Percentiles rank a stretch among this genome's conserved stretches.
Evolutionary conservation across 2,888 invertebrate species (phyloP).

Genomic region (Nomada lathburiana): DNA sequence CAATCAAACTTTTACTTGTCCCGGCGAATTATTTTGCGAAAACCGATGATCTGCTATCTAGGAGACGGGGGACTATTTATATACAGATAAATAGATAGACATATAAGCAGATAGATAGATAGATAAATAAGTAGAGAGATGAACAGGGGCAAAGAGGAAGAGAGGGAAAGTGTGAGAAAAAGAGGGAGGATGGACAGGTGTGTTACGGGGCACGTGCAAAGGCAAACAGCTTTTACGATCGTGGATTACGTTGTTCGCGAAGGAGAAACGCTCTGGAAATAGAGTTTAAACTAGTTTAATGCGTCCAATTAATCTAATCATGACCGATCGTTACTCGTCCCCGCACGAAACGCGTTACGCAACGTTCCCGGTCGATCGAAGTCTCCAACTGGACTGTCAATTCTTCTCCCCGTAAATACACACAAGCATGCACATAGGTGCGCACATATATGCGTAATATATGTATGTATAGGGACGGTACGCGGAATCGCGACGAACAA

Average conservation of each 20-base stretch:
- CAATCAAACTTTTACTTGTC: not conserved
- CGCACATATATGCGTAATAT: not conserved
- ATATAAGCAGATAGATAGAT: too few species aligned
- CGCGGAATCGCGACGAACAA: not conserved
- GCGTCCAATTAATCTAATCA: conserved; percentile 76
- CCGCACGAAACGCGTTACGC: conserved; percentile 55
- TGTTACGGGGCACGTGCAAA: conserved; percentile 8
- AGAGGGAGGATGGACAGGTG: too few species aligned
- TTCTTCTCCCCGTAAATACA: conserved; percentile 13
- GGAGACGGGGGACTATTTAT: not conserved
- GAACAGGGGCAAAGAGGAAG: too few species aligned
- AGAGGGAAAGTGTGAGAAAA: too few species aligned
- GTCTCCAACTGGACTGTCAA: conserved; percentile 53
- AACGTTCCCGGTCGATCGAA: conserved; percentile 42
- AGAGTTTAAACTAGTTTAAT: conserved; percentile 70
- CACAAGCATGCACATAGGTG: not conserved
- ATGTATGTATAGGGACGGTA: not conserved
- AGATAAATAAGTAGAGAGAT: too few species aligned
- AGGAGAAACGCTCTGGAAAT: conserved; percentile 39
- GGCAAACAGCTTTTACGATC: conserved; percentile 37
- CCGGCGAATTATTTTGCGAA: conserved; percentile 29
- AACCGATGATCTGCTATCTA: conserved; percentile 13
- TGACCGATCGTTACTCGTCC: conserved; percentile 70
- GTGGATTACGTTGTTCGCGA: conserved; percentile 40
- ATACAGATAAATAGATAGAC: too few species aligned